Evolutionary conservation across 2,113 vertebrate genomes (phyloP), one percentile per base, ranked within the genome.

Genomic region (Paracanthobrama guichenoti): DNA sequence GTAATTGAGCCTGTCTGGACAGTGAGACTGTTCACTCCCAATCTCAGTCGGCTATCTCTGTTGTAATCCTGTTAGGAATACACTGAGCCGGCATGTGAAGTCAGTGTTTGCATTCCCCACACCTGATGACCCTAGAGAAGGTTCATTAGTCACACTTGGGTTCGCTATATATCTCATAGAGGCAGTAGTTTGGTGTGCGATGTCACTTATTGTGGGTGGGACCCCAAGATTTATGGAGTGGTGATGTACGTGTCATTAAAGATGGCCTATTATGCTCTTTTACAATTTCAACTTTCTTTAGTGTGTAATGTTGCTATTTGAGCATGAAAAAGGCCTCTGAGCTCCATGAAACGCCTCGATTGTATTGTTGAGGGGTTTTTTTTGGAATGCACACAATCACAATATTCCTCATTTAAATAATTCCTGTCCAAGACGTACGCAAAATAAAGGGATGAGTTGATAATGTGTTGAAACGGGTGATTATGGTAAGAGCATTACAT

Each of bases 51-150:
- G 48, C 42, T 66, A 26, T 66, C 35, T 26, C 39, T 55, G 46
- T 50, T 35, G 44, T 81, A 55, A 71, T 71, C 66, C 44, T 81
- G 79, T 81, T 50, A 67, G 79, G 18, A 35, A 48, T 67, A n/a
- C 64, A 62, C 79, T 69, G 79, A 66, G 24, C 42, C 44, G 57
- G 35, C 57, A 42, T 79, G 57, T 31, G 24, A 81, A 64, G 42
- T 81, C 79, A 81, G 44, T 67, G 60, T 53, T 26, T 35, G 24
- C 62, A 81, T 53, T 53, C 26, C 59, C 77, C n/a, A 46, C 44
- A 62, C n/a, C 39, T 79, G 59, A 59, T 46, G 57, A 79, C 31
- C 55, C 35, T 35, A 59, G 39, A 79, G n/a, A 42, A 60, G 60
- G 10, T 64, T 46, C 39, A 39, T 44, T 69, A 48, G 46, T 48